Conservation (phyloP, 2,888 invertebrate genomes). For the Lasius fuliginosus region DNA sequence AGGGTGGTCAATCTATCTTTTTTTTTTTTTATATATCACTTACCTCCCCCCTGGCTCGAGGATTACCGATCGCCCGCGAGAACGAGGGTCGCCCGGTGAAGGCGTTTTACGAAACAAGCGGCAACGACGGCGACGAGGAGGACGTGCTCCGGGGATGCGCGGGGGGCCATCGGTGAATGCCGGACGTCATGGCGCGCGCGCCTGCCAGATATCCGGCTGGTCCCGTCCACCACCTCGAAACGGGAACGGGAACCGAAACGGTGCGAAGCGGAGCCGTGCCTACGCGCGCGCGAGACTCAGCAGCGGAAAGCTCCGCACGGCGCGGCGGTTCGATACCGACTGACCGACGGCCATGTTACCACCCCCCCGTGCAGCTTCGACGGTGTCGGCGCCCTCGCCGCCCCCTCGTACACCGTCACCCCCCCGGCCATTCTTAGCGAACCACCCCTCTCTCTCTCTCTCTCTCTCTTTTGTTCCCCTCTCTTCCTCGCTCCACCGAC, state of each 20-base stretch:
- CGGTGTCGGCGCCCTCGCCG: constrained; percentile 70
- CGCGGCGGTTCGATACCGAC: constrained; percentile 84
- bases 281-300: constrained; percentile 33
- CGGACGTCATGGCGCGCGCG: neutral
- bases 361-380: constrained; percentile 75
- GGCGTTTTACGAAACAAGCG: neutral
- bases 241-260: neutral
- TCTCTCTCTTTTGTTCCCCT: constrained; percentile 5
- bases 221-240: constrained; percentile 14
- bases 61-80: constrained; percentile 49
- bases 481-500: neutral
- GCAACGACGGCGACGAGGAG: neutral
- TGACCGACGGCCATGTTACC: constrained; percentile 83
- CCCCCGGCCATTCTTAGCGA: constrained; percentile 68
- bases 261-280: neutral
- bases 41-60: constrained; percentile 53
- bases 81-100: constrained; percentile 32
- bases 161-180: constrained; percentile 31
- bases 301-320: constrained; percentile 68
- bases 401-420: constrained; percentile 49
- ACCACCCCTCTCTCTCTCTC: constrained; percentile 47
- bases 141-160: constrained; percentile 17
- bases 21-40: constrained; percentile 51
- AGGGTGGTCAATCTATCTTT: neutral
- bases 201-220: neutral